Base-by-base conservation (phyloP, 2,797 vertebrate species). In the Clangula hyemalis region DNA sequence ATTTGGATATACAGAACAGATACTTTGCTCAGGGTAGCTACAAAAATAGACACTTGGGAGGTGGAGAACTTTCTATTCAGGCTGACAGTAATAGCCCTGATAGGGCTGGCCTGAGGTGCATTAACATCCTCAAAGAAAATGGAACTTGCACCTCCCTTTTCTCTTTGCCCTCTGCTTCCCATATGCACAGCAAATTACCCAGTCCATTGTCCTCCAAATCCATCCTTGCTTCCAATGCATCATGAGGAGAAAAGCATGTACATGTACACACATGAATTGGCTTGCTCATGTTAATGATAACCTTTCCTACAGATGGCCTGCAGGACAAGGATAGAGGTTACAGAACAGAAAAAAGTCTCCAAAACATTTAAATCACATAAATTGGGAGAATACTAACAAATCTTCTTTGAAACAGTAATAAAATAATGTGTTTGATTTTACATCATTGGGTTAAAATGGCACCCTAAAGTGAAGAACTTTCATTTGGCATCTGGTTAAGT, bases 401-500 rank as follows among this genome's bases (percentile, higher is more conserved):
- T 89, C 34, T 76, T 62, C 71, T 90, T 81, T 86, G 57, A 73
- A 94, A 93, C 6, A 69, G 25, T 56, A 90, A 93, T 36, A 91
- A 82, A 95, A 57, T 51, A 14, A 36, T 38, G 12, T 58, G 4
- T 21, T 90, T 81, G 30, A 53, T 70, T 95, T 94, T 95, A 87
- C 39, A 90, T 94, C 76, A 88, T 76, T 94, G 69, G 54, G 87
- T 85, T 95, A 92, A 93, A 96, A 80, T 8, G 57, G 36, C 25
- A 85, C 39, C 73, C 77, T 93, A 85, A 95, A 76, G 36, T 30
- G 22, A 87, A 73, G 65, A 92, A 87, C n/a, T 39, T 96, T 96
- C 62, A 71, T 85, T 87, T 93, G 82, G 75, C 64, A 94, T 62
- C 81, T 93, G 51, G 22, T 89, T 91, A 96, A 94, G 60, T 79